These are phyloP conservation scores for Notolabrus celidotus DNA, from an alignment of 2,797 vertebrate species.

Conservation along the genomic window DNA sequence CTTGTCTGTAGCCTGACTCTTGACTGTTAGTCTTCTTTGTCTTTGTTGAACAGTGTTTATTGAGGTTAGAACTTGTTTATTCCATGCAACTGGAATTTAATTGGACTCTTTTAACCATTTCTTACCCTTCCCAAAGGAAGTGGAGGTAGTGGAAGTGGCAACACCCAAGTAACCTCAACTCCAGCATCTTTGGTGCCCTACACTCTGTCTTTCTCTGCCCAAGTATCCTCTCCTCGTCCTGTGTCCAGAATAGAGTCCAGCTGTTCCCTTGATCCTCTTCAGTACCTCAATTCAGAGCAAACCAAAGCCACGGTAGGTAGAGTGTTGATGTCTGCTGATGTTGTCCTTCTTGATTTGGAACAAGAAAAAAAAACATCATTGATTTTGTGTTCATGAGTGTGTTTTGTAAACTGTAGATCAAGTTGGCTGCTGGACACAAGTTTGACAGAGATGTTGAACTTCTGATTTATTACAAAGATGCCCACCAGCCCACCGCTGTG, in stretches of 20 bases:
- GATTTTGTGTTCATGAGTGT: neutral
- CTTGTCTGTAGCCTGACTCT: too few species aligned
- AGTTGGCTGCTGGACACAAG: constrained; percentile 84
- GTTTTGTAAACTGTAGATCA: constrained; percentile 81
- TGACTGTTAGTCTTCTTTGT: too few species aligned
- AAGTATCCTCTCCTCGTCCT: constrained; percentile 81
- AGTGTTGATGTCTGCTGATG: neutral
- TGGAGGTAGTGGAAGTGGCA: constrained; percentile 51
- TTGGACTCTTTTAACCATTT: neutral
- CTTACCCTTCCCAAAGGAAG: constrained; percentile 10
- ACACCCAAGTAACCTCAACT: constrained; percentile 67
- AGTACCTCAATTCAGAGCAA: constrained; percentile 79
- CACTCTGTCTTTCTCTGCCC: constrained; percentile 79
- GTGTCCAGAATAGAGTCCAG: constrained; percentile 85
- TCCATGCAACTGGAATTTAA: too few species aligned
- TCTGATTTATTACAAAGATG: constrained; percentile 86
- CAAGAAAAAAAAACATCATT: neutral
- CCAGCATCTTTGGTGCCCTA: constrained; percentile 82
- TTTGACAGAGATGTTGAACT: constrained; percentile 89
- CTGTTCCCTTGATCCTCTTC: constrained; percentile 81
- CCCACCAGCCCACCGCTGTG: constrained; percentile 84
- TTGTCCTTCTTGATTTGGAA: neutral
- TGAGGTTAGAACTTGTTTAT: too few species aligned
- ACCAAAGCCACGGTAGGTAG: constrained; percentile 84
- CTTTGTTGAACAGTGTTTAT: too few species aligned